phyloP scores from a whole-genome alignment of 2,888 invertebrate species.

The Polia nebulosa region DNA sequence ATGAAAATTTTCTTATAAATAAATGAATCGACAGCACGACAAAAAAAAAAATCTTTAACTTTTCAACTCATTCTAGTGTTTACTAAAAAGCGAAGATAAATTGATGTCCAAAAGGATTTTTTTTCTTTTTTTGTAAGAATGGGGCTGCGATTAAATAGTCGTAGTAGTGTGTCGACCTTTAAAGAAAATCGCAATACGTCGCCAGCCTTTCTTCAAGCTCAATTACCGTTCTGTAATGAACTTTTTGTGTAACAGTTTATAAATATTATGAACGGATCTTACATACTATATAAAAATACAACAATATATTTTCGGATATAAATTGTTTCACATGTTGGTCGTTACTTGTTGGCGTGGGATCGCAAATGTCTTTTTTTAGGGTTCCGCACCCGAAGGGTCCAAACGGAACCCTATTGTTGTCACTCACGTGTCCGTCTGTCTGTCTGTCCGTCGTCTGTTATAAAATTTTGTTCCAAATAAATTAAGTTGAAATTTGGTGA shows the following conservation, averaged over 20 bases:
- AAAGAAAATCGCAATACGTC: conserved; percentile 63
- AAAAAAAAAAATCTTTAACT: conserved; percentile 48
- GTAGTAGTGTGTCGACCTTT: conserved; percentile 43
- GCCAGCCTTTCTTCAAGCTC: conserved; percentile 74
- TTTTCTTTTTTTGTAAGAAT: conserved; percentile 40
- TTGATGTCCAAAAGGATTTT: no score
- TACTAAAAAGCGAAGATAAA: conserved; percentile 68
- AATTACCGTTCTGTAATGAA: conserved; percentile 68
- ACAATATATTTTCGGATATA: conserved; percentile 81
- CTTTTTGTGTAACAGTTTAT: conserved; percentile 70
- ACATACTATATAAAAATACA: conserved; percentile 89
- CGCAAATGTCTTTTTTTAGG: no score
- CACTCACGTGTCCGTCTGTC: no score
- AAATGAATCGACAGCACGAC: conserved; percentile 81
- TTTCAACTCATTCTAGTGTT: conserved; percentile 55
- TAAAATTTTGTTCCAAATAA: no score
- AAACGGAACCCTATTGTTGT: no score
- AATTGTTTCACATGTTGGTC: conserved; percentile 71
- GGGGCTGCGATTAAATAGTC: conserved; percentile 45
- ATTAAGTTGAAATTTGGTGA: no score
- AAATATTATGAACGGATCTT: conserved; percentile 82
- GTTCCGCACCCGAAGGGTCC: no score
- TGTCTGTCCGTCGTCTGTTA: no score
- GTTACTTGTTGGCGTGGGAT: conserved; percentile 11
- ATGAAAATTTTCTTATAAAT: conserved; percentile 89